Conservation (phyloP, 2,113 vertebrate species). For the Melanocharis versteri region DNA sequence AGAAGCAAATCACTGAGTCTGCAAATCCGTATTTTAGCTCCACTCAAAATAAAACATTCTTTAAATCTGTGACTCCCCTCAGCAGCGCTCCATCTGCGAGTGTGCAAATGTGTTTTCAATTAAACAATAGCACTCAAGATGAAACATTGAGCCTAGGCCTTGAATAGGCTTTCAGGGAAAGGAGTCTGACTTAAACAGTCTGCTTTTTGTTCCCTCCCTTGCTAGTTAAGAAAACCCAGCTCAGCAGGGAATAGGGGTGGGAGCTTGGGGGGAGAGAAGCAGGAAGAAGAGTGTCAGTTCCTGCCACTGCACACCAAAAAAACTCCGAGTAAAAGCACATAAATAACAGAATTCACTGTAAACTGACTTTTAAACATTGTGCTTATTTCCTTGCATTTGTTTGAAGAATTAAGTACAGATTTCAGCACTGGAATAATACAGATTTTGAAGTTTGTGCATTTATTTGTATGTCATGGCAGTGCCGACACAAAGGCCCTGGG, state of each 20-base stretch:
- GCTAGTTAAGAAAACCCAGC: background rate
- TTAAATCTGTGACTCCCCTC: background rate
- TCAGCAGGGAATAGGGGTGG: background rate
- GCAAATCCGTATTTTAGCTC: background rate
- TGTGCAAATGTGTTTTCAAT: slow-evolving; percentile 1
- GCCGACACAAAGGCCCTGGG: background rate
- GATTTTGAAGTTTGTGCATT: background rate
- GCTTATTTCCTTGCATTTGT: background rate
- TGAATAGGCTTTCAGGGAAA: slow-evolving; percentile 27
- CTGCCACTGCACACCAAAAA: background rate
- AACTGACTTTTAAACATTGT: background rate
- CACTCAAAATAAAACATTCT: background rate
- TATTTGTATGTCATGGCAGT: background rate
- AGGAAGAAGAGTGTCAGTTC: background rate
- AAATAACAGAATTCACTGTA: background rate
- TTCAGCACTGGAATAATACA: background rate
- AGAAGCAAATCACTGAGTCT: background rate
- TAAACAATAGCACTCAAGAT: slow-evolving; percentile 7
- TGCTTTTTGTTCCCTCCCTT: slow-evolving; percentile 37
- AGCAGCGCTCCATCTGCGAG: background rate
- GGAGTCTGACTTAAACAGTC: slow-evolving; percentile 28
- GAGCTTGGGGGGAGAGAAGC: background rate
- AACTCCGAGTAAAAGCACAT: background rate
- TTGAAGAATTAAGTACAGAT: background rate
- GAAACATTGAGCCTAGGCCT: background rate